These are phyloP conservation scores for Phenganax marumi DNA, from an alignment of 92 coral and sea anemone genomes.

Conservation along the genomic window DNA sequence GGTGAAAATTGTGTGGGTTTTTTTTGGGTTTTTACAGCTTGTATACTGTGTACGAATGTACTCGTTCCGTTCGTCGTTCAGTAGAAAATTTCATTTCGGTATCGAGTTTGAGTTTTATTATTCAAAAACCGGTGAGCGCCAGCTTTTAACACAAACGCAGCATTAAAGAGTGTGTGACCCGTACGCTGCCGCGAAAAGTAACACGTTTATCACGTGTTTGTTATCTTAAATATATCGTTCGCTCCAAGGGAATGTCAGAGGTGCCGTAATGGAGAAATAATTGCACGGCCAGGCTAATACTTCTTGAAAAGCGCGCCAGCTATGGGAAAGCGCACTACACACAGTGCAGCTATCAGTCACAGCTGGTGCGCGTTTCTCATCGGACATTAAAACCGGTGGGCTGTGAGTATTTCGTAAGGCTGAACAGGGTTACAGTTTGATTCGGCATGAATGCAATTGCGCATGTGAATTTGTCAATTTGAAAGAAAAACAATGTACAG, in stretches of 20 bases:
- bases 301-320: not conserved
- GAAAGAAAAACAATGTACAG: no score
- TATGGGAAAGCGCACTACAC: not conserved
- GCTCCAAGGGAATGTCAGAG: conserved; percentile 32
- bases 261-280: conserved; percentile 28
- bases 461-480: not conserved
- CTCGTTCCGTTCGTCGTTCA: not conserved
- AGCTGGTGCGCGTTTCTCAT: conserved; percentile 15
- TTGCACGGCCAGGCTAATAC: conserved; percentile 3
- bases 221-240: conserved; percentile 37
- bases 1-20: not conserved
- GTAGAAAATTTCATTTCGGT: conserved; percentile 4
- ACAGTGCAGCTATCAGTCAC: not conserved
- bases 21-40: not conserved
- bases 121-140: not conserved
- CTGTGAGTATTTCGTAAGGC: not conserved
- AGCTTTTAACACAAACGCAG: conserved; percentile 4
- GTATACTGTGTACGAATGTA: not conserved
- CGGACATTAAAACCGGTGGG: not conserved
- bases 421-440: not conserved
- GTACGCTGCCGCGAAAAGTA: conserved; percentile 2
- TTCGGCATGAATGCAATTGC: not conserved
- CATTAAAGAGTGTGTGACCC: not conserved
- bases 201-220: conserved; percentile 23
- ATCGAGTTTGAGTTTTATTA: not conserved